Base-by-base conservation (phyloP, 2,888 invertebrate genomes). In the Eupelmus urozonus region DNA sequence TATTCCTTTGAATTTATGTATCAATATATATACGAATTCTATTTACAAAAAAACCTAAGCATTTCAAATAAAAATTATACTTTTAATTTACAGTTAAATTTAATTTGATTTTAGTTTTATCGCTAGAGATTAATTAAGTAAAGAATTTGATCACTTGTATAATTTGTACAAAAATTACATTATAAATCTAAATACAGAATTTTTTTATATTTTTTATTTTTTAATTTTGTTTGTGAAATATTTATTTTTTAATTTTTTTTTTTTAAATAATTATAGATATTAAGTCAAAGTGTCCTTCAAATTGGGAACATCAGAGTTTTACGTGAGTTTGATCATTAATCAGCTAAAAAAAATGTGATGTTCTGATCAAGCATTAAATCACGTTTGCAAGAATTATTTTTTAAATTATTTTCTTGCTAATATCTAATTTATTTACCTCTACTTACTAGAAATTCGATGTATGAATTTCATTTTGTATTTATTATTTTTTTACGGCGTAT, bases 151-250 rank as follows among this genome's bases (percentile, higher is more conserved):
- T 73, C 18, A 59, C 34, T 74, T 63, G 23, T 23, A 49, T 53
- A 40, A 63, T 65, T 74, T 65, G n/a, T n/a, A n/a, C n/a, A n/a
- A n/a, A n/a, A n/a, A n/a, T n/a, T n/a, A n/a, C n/a, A 29, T 63
- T 65, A 49, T 29, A 65, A 13, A 49, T 29, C 18, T 72, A 62
- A 55, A 57, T 62, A 20, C 60, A 20, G 7, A 70, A 51, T 45
- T 49, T 73, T 74, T 78, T 78, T 74, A 51, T 49, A 27, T 57
- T 69, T 78, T 78, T 74, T 42, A 27, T 29, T 25, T 75, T 78
- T 78, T 70, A 63, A 53, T 71, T 67, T 70, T 77, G 55, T 77
- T 77, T 67, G 18, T 51, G 42, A 60, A 66, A 42, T 7, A 45
- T 65, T 71, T 71, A 34, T 20, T 77, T 71, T 77, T 72, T 53